Conservation (phyloP, 2,888 invertebrate species). For the Leucophenga montana region DNA sequence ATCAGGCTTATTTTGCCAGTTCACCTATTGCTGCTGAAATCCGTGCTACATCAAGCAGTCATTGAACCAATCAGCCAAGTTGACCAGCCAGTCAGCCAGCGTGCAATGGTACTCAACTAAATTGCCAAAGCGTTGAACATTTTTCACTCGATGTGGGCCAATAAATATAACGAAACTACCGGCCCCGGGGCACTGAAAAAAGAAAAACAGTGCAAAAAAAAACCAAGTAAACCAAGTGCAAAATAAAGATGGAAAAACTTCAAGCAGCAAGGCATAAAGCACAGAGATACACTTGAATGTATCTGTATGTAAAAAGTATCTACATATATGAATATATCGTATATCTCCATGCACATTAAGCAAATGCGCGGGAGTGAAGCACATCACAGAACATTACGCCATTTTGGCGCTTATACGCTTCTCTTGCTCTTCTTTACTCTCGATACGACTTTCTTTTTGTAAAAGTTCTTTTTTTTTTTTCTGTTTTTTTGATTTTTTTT, state of each 20-base stretch:
- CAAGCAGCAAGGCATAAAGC: slow-evolving; percentile 22
- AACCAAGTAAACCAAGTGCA: slow-evolving; percentile 11
- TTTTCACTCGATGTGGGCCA: slow-evolving; percentile 72
- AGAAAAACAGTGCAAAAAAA: slow-evolving; percentile 23
- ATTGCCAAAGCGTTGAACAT: slow-evolving; percentile 69
- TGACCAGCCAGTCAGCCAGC: slow-evolving; percentile 41
- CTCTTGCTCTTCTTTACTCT: too few relatives aligned
- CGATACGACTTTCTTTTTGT: not conserved
- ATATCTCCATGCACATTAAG: slow-evolving; percentile 53
- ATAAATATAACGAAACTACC: slow-evolving; percentile 72
- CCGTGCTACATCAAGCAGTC: not conserved
- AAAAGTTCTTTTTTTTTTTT: slow-evolving; percentile 23
- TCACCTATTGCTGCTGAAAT: too few relatives aligned
- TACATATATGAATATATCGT: slow-evolving; percentile 11
- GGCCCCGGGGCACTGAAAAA: slow-evolving; percentile 31
- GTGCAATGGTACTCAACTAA: slow-evolving; percentile 65
- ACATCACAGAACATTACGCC: not conserved
- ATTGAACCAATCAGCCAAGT: not conserved
- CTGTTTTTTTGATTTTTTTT: slow-evolving; percentile 1
- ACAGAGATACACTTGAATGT: not conserved
- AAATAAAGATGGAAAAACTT: slow-evolving; percentile 17
- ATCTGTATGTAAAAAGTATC: not conserved
- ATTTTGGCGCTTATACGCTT: slow-evolving; percentile 39
- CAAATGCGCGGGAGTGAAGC: slow-evolving; percentile 4
- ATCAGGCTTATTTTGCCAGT: too few relatives aligned